Percentiles rank a stretch among this genome's conserved stretches.
Evolutionary conservation across 2,113 vertebrate genomes (phyloP).

Genomic region (Notarius lentiginosus): DNA sequence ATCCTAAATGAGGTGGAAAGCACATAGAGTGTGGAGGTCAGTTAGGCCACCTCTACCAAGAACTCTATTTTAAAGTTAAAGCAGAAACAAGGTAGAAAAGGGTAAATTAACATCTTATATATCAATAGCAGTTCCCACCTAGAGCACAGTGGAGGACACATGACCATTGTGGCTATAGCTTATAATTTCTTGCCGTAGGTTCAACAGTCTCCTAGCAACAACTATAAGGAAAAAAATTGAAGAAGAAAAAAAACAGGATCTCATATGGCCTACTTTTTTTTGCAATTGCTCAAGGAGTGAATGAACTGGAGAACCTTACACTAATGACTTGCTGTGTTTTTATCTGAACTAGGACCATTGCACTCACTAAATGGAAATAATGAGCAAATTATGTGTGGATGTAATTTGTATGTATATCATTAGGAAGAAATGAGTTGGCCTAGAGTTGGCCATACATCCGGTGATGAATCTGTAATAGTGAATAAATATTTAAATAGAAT

Average conservation of each 20-base stretch:
- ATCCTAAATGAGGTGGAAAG: slow-evolving; percentile 12
- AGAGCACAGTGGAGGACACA: slow-evolving; percentile 41
- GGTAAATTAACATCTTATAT: slow-evolving; percentile 48
- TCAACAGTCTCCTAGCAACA: slow-evolving; percentile 58
- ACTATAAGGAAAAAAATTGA: slow-evolving; percentile 35
- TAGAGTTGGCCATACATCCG: neutral
- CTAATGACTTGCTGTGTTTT: slow-evolving; percentile 26
- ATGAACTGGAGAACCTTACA: slow-evolving; percentile 14
- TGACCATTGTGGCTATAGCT: slow-evolving; percentile 37
- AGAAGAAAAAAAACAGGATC: slow-evolving; percentile 8
- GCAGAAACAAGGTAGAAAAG: slow-evolving; percentile 32
- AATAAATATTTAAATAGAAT: neutral
- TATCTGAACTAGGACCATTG: slow-evolving; percentile 19
- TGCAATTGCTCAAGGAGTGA: slow-evolving; percentile 33
- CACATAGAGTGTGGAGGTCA: slow-evolving; percentile 3
- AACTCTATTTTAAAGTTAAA: slow-evolving; percentile 1
- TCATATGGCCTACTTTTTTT: slow-evolving; percentile 52
- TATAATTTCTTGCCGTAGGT: slow-evolving; percentile 51
- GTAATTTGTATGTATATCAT: neutral
- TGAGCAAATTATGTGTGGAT: neutral
- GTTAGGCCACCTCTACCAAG: slow-evolving; percentile 16
- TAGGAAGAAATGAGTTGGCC: neutral
- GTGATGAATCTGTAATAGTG: neutral
- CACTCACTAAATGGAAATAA: slow-evolving; percentile 23
- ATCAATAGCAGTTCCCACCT: slow-evolving; percentile 50